Base-by-base conservation (phyloP, 1,140 invertebrate species). In the Lethocerus indicus region DNA sequence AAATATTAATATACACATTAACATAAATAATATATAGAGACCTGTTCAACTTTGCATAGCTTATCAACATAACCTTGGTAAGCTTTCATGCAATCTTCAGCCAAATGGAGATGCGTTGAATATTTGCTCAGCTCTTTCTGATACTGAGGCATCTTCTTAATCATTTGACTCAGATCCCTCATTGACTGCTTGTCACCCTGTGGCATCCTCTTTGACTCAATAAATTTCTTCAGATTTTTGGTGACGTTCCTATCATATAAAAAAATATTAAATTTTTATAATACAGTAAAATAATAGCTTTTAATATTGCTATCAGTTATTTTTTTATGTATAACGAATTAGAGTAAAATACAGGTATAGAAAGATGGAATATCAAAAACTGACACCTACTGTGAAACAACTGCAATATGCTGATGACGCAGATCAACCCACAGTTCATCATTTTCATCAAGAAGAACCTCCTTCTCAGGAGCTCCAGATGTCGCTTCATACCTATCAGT, bases 71-170 rank as follows among this genome's bases (percentile, higher is more conserved):
- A 87, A 42, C 83, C 87, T 66, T 91, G 84, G 67, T 98, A 99
- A 16, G 81, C 77, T 62, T 95, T 96, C 94, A 99, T 98, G 68
- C 95, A 98, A 65, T 98, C 93, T 67, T 98, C 96, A 7, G 95
- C 94, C 36, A 99, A 72, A 67, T 96, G 90, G 46, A 99, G 77
- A 66, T 98, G 95, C 13, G 94, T 97, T 0, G 93, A 91, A 68
- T 98, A 99, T 67, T 97, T 98, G 58, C 87, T 96, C 51, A 99
- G 67, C 66, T 99, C 96, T 66, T 99, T 99, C 64, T 98, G 95
- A 66, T 98, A 98, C 65, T 99, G 96, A 0, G 96, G 96, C 93
- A 98, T 98, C 67, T 98, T 98, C 70, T 99, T 99, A 58, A 99
- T 95, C 93, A 99, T 98, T 61, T 93, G 86, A 0, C 90, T 93